A percentile compares a stretch with the other conserved stretches of the same genome.
These are phyloP conservation scores for Ochotona princeps DNA, from an alignment of 2,113 vertebrate species.

Conservation along the genomic window DNA sequence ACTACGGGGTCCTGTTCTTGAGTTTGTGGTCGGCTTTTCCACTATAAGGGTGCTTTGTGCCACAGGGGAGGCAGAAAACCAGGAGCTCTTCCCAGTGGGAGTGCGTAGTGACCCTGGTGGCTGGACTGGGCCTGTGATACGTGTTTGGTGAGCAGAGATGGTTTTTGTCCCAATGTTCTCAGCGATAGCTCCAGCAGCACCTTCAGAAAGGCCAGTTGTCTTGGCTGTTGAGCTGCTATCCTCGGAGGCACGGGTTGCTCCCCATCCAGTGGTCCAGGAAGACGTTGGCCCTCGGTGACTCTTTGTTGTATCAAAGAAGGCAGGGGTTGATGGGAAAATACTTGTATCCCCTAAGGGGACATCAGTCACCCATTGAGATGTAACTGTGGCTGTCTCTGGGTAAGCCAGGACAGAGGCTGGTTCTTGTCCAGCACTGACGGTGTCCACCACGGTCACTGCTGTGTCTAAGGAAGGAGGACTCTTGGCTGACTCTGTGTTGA, in stretches of 20 bases:
- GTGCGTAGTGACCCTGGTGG: too few species aligned
- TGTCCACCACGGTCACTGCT: rapidly evolving
- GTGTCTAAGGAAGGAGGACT: too few species aligned
- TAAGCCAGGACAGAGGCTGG: rapidly evolving
- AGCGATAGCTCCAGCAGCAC: background rate
- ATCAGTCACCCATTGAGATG: too few species aligned
- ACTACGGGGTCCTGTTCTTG: too few species aligned
- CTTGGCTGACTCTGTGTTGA: too few species aligned
- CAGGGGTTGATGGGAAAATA: background rate
- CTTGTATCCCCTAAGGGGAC: too few species aligned
- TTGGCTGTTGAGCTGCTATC: rapidly evolving
- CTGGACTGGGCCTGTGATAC: too few species aligned
- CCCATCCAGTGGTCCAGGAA: rapidly evolving
- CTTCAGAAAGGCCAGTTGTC: background rate
- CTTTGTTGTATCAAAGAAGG: background rate
- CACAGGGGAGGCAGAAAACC: too few species aligned
- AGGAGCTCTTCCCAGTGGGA: background rate
- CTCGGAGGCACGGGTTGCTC: background rate
- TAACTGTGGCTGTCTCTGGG: too few species aligned
- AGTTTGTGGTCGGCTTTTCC: too few species aligned
- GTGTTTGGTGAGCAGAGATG: background rate
- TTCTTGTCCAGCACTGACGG: background rate
- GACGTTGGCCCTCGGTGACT: rapidly evolving
- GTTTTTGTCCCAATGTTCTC: background rate
- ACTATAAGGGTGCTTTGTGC: too few species aligned